Evolutionary conservation across 2,113 vertebrate genomes (phyloP), one percentile per base, ranked within the genome.

Genomic region (Camelus bactrianus): DNA sequence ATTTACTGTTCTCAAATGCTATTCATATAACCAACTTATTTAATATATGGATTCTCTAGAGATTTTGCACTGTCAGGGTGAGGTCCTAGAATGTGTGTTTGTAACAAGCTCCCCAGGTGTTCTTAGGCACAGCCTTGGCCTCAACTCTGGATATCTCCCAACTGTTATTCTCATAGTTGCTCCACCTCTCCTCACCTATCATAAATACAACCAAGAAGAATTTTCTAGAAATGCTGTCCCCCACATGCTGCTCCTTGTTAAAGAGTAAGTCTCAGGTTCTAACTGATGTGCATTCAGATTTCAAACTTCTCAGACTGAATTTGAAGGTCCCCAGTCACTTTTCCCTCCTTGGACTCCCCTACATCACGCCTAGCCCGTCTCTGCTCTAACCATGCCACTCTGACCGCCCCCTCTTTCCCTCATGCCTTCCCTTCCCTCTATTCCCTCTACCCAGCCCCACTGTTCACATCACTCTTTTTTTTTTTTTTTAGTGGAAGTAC

Each of bases 181-280:
- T 64, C 28, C 46, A 24, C 56, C 52, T 64, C 17, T 76, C 73
- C 52, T 91, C 52, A 32, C 10, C 28, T 32, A 6, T 91, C 42
- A 15, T 50, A 48, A 80, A 52, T 38, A 64, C 56, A 94, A 26
- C 52, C 56, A 50, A 38, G 26, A 48, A 82, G 46, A 87, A 30
- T 56, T 69, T 84, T 90, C 89, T 91, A 65, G 58, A 95, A 84
- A 84, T 58, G 8, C 20, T 42, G 5, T 70, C 80, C 54, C 35
- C 52, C 48, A 16, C 0, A 2, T 5, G 12, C 32, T 65, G 17
- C 38, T 42, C 32, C 64, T 30, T 52, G 22, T 42, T 70, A 75
- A 65, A 75, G 35, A 83, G 54, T 79, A 22, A 0, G 16, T 64
- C 42, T 58, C 20, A 14, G 6, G 81, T 69, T 69, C n/a, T 8